A percentile compares a stretch with the other conserved stretches of the same genome.
Conservation (phyloP, 2,888 invertebrate genomes). For the Lottia gigantea region DNA sequence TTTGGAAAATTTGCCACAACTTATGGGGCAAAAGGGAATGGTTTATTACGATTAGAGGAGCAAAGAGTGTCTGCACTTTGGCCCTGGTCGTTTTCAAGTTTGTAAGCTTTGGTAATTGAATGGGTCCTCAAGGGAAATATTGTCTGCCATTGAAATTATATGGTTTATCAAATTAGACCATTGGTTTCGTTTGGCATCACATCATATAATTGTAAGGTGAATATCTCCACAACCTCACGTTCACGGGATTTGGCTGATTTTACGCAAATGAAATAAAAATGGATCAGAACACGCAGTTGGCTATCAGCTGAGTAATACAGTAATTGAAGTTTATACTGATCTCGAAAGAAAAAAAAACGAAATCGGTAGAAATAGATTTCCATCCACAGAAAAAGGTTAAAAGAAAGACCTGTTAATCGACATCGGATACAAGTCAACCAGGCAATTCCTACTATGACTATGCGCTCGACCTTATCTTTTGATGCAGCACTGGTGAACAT, state of each 20-base stretch:
- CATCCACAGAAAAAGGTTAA: background rate
- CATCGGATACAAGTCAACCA: too few species aligned
- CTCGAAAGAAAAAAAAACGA: too few species aligned
- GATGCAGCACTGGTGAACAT: too few species aligned
- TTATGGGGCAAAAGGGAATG: background rate
- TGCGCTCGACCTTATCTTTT: too few species aligned
- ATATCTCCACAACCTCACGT: too few species aligned
- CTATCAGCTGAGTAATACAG: too few species aligned
- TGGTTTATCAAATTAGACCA: background rate
- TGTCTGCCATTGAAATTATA: constrained; percentile 6
- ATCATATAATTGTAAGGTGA: background rate
- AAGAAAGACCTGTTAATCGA: background rate
- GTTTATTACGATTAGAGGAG: background rate
- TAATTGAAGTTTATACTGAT: too few species aligned
- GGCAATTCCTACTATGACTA: too few species aligned
- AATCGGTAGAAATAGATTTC: background rate
- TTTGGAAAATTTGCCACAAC: too few species aligned
- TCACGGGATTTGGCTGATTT: too few species aligned
- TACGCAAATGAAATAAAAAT: too few species aligned
- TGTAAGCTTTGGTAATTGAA: background rate
- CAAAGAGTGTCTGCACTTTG: background rate
- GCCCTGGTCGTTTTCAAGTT: background rate
- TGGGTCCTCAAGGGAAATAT: background rate
- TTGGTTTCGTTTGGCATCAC: background rate
- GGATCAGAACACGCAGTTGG: too few species aligned